Conservation (phyloP, 1,140 invertebrate genomes). For the Paramacrobiotus metropolitanus region DNA sequence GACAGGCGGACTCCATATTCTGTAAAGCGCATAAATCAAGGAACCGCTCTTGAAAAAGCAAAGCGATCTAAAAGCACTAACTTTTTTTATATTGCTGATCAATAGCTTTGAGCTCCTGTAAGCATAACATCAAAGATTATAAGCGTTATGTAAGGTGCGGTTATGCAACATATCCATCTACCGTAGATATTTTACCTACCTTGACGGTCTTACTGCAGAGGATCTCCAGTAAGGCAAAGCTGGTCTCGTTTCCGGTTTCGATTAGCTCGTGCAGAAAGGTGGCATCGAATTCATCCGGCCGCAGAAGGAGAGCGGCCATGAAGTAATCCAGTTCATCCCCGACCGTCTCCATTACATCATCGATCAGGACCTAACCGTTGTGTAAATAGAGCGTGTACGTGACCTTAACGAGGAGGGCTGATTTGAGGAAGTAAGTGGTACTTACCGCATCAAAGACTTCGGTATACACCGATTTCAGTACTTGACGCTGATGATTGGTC, state of each 20-base stretch:
- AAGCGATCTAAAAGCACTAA: neutral
- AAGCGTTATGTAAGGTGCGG: neutral
- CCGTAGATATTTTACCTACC: neutral
- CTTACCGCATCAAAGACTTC: constrained; percentile 1
- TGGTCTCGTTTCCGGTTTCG: neutral
- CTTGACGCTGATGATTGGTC: constrained; percentile 1
- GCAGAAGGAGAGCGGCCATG: neutral
- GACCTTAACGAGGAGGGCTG: too few relatives aligned
- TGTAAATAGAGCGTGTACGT: neutral
- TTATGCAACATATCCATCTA: neutral
- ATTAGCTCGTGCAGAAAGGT: constrained; percentile 3
- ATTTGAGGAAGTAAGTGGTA: too few relatives aligned
- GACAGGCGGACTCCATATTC: neutral
- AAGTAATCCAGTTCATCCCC: neutral
- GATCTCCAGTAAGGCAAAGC: constrained; percentile 4
- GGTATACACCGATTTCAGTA: neutral
- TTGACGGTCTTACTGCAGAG: constrained; percentile 3
- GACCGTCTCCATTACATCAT: constrained; percentile 1
- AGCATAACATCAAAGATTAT: neutral
- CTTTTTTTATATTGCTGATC: constrained; percentile 1
- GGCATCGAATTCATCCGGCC: neutral
- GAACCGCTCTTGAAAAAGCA: neutral
- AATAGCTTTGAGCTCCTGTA: neutral
- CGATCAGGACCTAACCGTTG: neutral
- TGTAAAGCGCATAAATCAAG: neutral